Conservation (phyloP, 2,797 vertebrate species). For the Chromobotia macracanthus region DNA sequence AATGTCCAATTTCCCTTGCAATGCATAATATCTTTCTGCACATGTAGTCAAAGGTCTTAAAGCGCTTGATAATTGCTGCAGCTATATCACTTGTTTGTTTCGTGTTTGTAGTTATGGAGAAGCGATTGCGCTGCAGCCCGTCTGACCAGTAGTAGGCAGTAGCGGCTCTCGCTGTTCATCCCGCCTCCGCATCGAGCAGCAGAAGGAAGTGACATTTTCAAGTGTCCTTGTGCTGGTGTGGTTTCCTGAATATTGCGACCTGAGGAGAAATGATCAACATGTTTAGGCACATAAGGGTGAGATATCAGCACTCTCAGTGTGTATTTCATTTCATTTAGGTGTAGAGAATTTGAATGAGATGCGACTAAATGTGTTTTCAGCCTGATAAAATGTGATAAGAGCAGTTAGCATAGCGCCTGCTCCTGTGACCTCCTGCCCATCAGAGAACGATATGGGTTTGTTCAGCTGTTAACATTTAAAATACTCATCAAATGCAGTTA, state of each 20-base stretch:
- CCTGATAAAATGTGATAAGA: too few species aligned
- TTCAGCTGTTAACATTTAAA: too few species aligned
- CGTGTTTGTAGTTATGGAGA: too few species aligned
- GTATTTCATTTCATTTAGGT: background rate
- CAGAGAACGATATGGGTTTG: background rate
- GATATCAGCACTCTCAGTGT: background rate
- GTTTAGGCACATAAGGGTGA: slow-evolving; percentile 66
- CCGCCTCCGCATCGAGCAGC: background rate
- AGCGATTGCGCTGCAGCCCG: background rate
- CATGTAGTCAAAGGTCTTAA: too few species aligned
- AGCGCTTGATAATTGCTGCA: too few species aligned
- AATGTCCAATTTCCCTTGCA: too few species aligned
- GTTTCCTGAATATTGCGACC: background rate
- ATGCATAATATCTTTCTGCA: too few species aligned
- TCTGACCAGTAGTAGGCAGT: slow-evolving; percentile 1
- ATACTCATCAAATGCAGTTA: background rate
- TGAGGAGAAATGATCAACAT: slow-evolving; percentile 54
- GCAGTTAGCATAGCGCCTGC: slow-evolving; percentile 9
- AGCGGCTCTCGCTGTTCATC: too few species aligned
- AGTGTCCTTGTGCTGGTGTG: slow-evolving; percentile 62
- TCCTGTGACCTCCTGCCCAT: slow-evolving; percentile 18
- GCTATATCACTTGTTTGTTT: too few species aligned
- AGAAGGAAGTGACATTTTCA: slow-evolving; percentile 25
- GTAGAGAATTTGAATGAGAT: background rate
- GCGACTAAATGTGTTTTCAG: background rate